These are phyloP conservation scores for Lampris incognitus DNA, from an alignment of 2,113 vertebrate genomes.

Conservation along the genomic window DNA sequence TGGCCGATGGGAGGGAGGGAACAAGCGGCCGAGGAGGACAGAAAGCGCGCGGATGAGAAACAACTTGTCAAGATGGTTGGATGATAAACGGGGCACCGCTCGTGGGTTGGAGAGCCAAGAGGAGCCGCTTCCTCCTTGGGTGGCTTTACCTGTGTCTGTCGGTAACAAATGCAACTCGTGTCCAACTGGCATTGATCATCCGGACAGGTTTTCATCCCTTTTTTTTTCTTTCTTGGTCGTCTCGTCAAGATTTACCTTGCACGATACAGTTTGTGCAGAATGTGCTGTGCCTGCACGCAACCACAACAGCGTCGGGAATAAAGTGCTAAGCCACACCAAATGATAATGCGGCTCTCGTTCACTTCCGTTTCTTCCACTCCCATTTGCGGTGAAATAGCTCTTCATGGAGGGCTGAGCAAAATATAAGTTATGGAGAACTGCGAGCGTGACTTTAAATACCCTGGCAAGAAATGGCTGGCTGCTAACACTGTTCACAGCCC, in stretches of 20 bases:
- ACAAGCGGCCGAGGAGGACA: conserved; percentile 55
- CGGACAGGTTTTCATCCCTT: background rate
- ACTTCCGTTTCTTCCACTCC: conserved; percentile 6
- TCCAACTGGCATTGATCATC: conserved; percentile 50
- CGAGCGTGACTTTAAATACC: conserved; percentile 25
- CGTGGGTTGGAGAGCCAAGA: conserved; percentile 63
- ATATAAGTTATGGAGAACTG: conserved; percentile 24
- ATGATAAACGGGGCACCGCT: conserved; percentile 66
- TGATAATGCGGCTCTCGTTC: conserved; percentile 23
- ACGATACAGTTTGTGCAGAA: conserved; percentile 28
- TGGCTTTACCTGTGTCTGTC: conserved; percentile 43
- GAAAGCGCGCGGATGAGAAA: conserved; percentile 66
- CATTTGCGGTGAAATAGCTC: conserved; percentile 26
- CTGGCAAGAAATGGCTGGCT: conserved; percentile 42
- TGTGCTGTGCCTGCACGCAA: conserved; percentile 10
- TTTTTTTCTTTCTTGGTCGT: too few relatives aligned
- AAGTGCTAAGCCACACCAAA: conserved; percentile 33
- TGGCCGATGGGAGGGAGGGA: conserved; percentile 33
- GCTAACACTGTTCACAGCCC: conserved; percentile 58
- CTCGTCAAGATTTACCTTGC: conserved; percentile 37
- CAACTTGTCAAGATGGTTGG: conserved; percentile 75
- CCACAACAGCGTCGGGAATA: conserved; percentile 16
- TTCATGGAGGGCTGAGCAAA: conserved; percentile 25
- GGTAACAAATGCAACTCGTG: conserved; percentile 50
- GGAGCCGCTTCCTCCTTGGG: conserved; percentile 55